Evolutionary conservation across 2,888 invertebrate species (phyloP).

Genomic region (Drosophila paramelanica): DNA sequence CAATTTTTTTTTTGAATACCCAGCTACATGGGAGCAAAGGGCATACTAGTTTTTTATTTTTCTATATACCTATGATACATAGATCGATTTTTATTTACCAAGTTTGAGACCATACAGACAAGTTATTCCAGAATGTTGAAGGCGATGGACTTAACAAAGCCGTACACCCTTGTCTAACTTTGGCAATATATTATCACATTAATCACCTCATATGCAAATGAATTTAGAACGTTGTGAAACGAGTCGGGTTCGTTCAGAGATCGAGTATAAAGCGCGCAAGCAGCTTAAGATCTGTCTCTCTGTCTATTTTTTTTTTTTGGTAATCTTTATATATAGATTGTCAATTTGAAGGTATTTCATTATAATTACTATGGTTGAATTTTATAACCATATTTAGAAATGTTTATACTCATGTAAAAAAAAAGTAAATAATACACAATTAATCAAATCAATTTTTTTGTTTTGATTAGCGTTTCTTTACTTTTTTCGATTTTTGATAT

Average conservation of each 20-base stretch:
- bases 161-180: constrained; percentile 28
- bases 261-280: constrained; percentile 8
- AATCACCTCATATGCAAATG: constrained; percentile 56
- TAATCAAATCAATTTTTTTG: neutral
- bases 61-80: constrained; percentile 6
- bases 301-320: neutral
- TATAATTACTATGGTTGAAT: neutral
- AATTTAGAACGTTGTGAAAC: constrained; percentile 37
- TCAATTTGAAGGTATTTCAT: neutral
- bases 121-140: constrained; percentile 45
- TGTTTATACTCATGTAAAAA: no score
- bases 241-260: constrained; percentile 24
- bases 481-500: neutral
- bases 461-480: neutral
- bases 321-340: constrained; percentile 21
- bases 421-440: no score
- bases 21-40: constrained; percentile 12
- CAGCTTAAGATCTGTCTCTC: neutral
- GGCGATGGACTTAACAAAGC: constrained; percentile 16
- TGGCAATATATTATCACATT: constrained; percentile 27
- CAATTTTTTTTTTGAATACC: constrained; percentile 23
- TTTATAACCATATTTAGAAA: no score
- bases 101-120: constrained; percentile 8
- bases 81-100: constrained; percentile 1
- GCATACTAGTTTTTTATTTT: constrained; percentile 1